Conservation (phyloP, 2,888 invertebrate genomes). For the Catocala fraxini region DNA sequence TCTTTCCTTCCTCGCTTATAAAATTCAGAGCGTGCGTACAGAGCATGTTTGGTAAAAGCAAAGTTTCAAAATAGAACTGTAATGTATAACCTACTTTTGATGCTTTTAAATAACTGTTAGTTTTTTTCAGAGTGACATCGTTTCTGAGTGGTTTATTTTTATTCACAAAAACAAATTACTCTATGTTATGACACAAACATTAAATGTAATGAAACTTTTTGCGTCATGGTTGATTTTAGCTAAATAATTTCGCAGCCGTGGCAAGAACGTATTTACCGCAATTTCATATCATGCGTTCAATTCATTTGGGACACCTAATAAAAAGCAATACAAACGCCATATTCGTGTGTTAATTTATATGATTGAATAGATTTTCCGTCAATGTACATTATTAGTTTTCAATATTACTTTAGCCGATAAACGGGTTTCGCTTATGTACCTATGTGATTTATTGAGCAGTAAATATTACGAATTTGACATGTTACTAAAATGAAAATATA, state of each 20-base stretch:
- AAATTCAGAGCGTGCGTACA: slow-evolving; percentile 45
- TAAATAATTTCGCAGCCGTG: no score
- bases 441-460: slow-evolving; percentile 45
- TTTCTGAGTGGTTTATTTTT: slow-evolving; percentile 21
- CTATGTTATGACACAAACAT: no score
- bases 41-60: slow-evolving; percentile 33
- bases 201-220: no score
- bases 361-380: slow-evolving; percentile 11
- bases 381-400: slow-evolving; percentile 32
- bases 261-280: no score
- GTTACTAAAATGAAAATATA: slow-evolving; percentile 36
- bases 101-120: slow-evolving; percentile 21
- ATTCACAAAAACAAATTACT: not conserved
- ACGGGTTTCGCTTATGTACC: slow-evolving; percentile 36
- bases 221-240: no score
- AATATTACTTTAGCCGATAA: slow-evolving; percentile 34
- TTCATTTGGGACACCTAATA: slow-evolving; percentile 2
- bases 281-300: not conserved
- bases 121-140: slow-evolving; percentile 11
- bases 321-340: slow-evolving; percentile 7
- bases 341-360: slow-evolving; percentile 11
- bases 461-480: slow-evolving; percentile 44
- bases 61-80: slow-evolving; percentile 44
- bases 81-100: slow-evolving; percentile 41
- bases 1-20: slow-evolving; percentile 54